Base-by-base conservation (phyloP, 2,888 invertebrate genomes). In the Volucella inflata region DNA sequence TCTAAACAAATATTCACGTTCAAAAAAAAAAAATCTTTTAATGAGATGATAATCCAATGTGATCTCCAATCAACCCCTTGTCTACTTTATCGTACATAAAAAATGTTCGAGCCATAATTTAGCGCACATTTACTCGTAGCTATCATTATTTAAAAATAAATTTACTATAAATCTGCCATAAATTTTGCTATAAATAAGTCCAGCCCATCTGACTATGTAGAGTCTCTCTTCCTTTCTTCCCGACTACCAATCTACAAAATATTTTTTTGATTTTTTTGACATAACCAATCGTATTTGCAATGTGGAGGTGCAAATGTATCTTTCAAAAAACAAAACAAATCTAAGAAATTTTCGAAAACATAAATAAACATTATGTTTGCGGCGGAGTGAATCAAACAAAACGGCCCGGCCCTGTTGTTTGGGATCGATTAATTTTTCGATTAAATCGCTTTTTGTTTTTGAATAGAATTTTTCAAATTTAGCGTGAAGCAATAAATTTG, bases 51-150 rank as follows among this genome's bases (percentile, higher is more conserved):
- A 78, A 78, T 78, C 78, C 78, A 71, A 40, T 30, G 21, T 70
- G 62, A 78, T 78, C 70, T 55, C 70, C 50, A 78, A 70, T 78
- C 78, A 78, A 78, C 78, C 57, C 70, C 78, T 57, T 71, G 78
- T 71, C 78, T 62, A 36, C 50, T 76, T 68, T 55, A 64, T 70
- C 44, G 50, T 50, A 42, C 42, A 55, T 48, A 78, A 78, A 71
- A 64, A 70, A 70, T 64, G 64, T 71, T 53, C 4, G 50, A 70
- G 53, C 55, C 74, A 64, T 74, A 64, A 64, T 64, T 74, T 55
- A 74, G 74, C 74, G 46, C 46, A 74, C 44, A 55, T 64, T 74
- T n/a, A n/a, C n/a, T n/a, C n/a, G 64, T 46, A 64, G 55, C 64
- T 46, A 48, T 51, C 8, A 53, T 53, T 72, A 55, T 48, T 17